phyloP scores from a whole-genome alignment of 2,797 vertebrate genomes.

The Schizothorax lantsangensis region DNA sequence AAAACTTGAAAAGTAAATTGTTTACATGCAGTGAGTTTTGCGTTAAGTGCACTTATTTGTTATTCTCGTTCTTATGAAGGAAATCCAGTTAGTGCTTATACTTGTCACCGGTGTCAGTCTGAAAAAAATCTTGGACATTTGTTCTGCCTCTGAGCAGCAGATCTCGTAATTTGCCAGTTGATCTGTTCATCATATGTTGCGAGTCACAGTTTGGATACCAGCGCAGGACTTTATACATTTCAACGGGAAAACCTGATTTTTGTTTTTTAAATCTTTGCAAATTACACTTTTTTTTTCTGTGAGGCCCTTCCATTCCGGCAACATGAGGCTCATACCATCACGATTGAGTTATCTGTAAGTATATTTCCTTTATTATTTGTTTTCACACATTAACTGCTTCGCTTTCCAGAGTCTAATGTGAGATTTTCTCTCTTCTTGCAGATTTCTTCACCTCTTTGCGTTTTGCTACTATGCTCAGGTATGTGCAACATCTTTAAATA shows the following conservation, averaged over 20 bases:
- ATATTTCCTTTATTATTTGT: conserved; percentile 31
- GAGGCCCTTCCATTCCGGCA: conserved; percentile 62
- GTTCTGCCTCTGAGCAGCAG: conserved; percentile 41
- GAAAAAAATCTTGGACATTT: conserved; percentile 47
- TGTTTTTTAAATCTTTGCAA: neutral
- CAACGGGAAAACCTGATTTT: conserved; percentile 39
- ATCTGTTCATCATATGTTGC: conserved; percentile 52
- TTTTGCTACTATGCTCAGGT: conserved; percentile 96
- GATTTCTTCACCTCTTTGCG: conserved; percentile 92
- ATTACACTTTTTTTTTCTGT: conserved; percentile 42
- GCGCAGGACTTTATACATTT: conserved; percentile 49
- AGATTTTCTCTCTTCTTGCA: conserved; percentile 70
- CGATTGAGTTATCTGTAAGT: conserved; percentile 83
- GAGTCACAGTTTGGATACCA: conserved; percentile 49
- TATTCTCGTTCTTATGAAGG: conserved; percentile 43
- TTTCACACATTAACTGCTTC: conserved; percentile 20
- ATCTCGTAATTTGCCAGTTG: conserved; percentile 41
- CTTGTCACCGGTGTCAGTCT: conserved; percentile 36
- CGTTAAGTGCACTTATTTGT: conserved; percentile 70
- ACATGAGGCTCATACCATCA: conserved; percentile 76
- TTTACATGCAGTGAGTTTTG: conserved; percentile 43
- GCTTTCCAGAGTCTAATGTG: conserved; percentile 22
- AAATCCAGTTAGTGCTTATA: conserved; percentile 45
- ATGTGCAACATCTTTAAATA: conserved; percentile 66
- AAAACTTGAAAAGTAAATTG: conserved; percentile 58